Base-by-base conservation (phyloP, 2,888 invertebrate genomes). In the Pomacea canaliculata region DNA sequence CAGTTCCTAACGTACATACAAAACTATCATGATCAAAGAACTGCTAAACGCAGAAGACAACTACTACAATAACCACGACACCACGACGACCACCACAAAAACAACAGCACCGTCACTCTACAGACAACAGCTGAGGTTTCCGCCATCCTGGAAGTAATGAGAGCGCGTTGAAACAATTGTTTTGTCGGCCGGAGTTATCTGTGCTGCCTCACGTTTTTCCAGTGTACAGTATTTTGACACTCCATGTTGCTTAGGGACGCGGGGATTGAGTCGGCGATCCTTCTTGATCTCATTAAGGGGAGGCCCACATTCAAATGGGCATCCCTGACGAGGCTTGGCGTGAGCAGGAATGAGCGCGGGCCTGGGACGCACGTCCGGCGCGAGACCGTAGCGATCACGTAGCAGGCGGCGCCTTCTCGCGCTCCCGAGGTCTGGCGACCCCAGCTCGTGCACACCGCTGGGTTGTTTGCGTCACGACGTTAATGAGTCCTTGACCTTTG, bases 241-340 rank as follows among this genome's bases (percentile, higher is more conserved):
- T 48, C 12, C 23, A 68, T 12, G 19, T 56, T 56, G 68, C 19
- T 37, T n/a, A 37, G 68, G 37, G 48, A 68, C 27, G 68, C 37
- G 37, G 18, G 68, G 68, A 68, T 68, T 68, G 68, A 37, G 37
- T 23, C 27, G 37, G 68, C 68, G 37, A 68, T 68, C 68, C 37
- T 37, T 12, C 37, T 68, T 68, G 68, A 68, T 68, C 68, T 68
- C 68, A 68, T 68, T 68, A 68, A 63, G 68, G 68, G 27, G 68
- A 27, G n/a, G 37, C 12, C 37, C 27, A 27, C 68, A 68, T 68
- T 68, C 68, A 68, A 68, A 68, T 68, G 68, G 68, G 68, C 68
- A 68, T 68, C 68, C 27, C 37, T 37, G 48, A 27, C 68, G 48
- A 19, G 19, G 16, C 1, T 5, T 19, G 48, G 12, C 68, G 68